These are phyloP conservation scores for Somateria mollissima DNA, from an alignment of 2,797 vertebrate species.

Conservation along the genomic window DNA sequence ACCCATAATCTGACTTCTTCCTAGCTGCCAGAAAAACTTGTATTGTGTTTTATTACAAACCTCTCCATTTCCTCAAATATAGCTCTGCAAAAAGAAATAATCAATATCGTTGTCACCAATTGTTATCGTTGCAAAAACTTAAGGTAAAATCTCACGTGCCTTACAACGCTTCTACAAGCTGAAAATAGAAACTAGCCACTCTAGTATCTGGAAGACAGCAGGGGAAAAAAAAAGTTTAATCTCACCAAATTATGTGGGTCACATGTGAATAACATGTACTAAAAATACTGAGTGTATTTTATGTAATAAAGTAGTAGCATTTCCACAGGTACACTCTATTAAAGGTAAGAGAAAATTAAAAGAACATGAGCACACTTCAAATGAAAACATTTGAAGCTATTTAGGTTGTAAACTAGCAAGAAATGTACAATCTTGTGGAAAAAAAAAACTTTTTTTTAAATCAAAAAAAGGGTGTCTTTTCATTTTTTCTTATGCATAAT, in stretches of 20 bases:
- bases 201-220: neutral
- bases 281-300: neutral
- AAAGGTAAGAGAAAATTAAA: neutral
- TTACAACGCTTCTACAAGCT: neutral
- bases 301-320: neutral
- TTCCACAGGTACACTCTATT: neutral
- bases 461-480: neutral
- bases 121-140: neutral
- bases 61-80: neutral
- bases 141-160: neutral
- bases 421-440: neutral
- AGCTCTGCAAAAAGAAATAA: neutral
- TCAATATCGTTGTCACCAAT: neutral
- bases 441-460: neutral
- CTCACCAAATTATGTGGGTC: neutral
- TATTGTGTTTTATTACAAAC: neutral
- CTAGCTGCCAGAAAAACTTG: neutral
- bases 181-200: neutral
- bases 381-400: neutral
- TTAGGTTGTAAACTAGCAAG: neutral
- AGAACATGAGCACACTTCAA: neutral
- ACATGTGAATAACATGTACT: neutral
- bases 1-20: neutral
- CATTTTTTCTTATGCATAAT: neutral
- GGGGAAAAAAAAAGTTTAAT: neutral